Percentiles rank a stretch among this genome's conserved stretches.
Evolutionary conservation across 2,113 vertebrate species (phyloP).

Genomic region (Crypturellus undulatus): DNA sequence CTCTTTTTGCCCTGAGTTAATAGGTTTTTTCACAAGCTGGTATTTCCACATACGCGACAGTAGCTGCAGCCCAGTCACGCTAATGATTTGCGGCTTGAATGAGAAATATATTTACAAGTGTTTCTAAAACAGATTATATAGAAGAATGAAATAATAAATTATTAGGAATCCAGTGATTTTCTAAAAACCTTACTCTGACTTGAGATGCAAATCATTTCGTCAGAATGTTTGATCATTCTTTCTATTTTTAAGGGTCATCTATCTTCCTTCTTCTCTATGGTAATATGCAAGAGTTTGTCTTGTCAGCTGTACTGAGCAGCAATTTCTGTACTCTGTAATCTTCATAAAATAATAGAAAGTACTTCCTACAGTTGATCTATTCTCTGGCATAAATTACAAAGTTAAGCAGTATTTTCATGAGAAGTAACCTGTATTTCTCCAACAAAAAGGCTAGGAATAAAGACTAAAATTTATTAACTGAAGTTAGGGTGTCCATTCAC

Average conservation of each 20-base stretch:
- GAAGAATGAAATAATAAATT: background rate
- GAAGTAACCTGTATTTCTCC: background rate
- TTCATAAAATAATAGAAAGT: background rate
- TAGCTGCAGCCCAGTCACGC: background rate
- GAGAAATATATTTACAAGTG: background rate
- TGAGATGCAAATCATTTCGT: background rate
- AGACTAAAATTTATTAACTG: background rate
- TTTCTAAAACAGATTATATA: background rate
- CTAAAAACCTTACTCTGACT: background rate
- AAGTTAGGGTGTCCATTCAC: background rate
- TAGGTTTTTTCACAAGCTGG: background rate
- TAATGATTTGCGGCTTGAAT: background rate
- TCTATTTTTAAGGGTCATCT: background rate
- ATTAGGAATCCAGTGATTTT: background rate
- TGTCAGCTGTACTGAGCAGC: background rate
- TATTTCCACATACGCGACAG: background rate
- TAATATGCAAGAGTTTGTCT: background rate
- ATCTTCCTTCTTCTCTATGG: background rate
- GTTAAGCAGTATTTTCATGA: background rate
- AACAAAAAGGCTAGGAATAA: background rate
- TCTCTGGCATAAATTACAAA: background rate
- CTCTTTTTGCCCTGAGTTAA: background rate
- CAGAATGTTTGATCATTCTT: background rate
- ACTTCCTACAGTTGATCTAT: background rate
- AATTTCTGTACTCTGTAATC: background rate